These are phyloP conservation scores for Drosophila prostipennis DNA, from an alignment of 2,888 invertebrate genomes.

Conservation along the genomic window DNA sequence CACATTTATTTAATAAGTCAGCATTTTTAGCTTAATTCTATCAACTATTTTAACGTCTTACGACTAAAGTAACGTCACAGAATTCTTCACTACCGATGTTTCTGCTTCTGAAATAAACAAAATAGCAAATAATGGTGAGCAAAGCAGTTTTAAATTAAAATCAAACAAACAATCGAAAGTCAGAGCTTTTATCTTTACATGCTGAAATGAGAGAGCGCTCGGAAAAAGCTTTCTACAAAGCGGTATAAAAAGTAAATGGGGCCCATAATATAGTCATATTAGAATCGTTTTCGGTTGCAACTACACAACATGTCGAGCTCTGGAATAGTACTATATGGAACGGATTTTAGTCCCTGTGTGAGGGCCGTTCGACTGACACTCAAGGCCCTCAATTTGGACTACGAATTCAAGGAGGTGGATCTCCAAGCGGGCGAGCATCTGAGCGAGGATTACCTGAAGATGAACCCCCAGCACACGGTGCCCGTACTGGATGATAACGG, in stretches of 20 bases:
- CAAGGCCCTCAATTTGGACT: conserved; percentile 86
- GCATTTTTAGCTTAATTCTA: too few species aligned
- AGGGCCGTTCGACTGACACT: conserved; percentile 87
- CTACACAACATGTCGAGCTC: conserved; percentile 44
- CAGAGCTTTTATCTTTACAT: background rate
- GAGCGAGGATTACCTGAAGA: conserved; percentile 61
- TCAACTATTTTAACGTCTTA: too few species aligned
- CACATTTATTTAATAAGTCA: background rate
- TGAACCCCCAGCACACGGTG: conserved; percentile 86
- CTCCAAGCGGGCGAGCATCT: conserved; percentile 56
- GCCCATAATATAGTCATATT: too few species aligned
- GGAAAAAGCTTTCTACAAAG: background rate
- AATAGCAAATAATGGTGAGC: background rate
- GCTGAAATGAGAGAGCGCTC: background rate
- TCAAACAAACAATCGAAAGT: too few species aligned
- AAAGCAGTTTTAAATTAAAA: background rate
- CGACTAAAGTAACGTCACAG: too few species aligned
- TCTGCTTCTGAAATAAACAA: background rate
- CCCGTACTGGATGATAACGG: conserved; percentile 78
- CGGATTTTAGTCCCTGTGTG: conserved; percentile 86
- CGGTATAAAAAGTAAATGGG: too few species aligned
- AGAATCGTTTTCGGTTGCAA: too few species aligned
- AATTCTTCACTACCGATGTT: background rate
- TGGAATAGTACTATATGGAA: conserved; percentile 65
- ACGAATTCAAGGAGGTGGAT: conserved; percentile 55